phyloP scores from a whole-genome alignment of 2,113 vertebrate genomes.

The Erythrolamprus reginae region DNA sequence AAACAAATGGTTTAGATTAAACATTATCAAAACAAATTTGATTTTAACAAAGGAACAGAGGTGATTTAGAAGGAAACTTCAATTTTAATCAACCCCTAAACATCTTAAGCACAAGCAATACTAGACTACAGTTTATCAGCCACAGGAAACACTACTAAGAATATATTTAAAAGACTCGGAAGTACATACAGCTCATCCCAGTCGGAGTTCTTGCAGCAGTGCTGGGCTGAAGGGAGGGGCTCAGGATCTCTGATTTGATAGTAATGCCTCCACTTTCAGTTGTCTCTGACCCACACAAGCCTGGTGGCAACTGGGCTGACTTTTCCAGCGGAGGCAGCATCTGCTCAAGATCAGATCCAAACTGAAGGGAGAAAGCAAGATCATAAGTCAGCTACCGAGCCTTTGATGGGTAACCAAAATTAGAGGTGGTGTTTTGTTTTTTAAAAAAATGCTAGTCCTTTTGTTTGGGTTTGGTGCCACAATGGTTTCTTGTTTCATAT shows the following conservation, averaged over 20 bases:
- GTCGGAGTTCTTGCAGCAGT: slow-evolving; percentile 59
- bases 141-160: background rate
- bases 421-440: background rate
- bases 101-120: background rate
- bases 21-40: background rate
- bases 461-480: background rate
- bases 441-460: background rate
- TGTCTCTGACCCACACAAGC: slow-evolving; percentile 63
- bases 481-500: background rate
- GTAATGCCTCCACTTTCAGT: slow-evolving; percentile 62
- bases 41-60: background rate
- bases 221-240: slow-evolving; percentile 59
- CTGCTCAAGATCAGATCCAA: slow-evolving; percentile 77
- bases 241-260: slow-evolving; percentile 76
- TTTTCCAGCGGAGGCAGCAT: slow-evolving; percentile 81
- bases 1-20: background rate
- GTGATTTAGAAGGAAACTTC: background rate
- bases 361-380: slow-evolving; percentile 46
- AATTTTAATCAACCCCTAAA: background rate
- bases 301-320: slow-evolving; percentile 61
- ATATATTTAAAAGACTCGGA: background rate
- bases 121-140: background rate
- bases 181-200: slow-evolving; percentile 67
- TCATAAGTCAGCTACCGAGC: background rate
- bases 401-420: accelerated